These are phyloP conservation scores for Actenoides hombroni DNA, from an alignment of 2,113 vertebrate genomes.

Conservation along the genomic window DNA sequence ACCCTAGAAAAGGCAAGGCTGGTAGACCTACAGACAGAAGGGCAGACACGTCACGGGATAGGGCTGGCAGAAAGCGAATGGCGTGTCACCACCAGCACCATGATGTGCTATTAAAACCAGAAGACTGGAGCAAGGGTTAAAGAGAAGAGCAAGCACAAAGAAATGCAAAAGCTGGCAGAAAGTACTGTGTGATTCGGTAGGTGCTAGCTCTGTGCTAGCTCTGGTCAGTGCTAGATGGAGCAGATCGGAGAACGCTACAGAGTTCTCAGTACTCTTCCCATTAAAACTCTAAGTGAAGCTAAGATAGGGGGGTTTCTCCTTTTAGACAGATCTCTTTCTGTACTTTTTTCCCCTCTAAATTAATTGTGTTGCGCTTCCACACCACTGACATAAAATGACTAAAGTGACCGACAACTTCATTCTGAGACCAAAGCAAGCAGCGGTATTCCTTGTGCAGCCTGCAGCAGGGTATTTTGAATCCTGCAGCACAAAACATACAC, in stretches of 20 bases:
- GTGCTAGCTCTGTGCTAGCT: neutral
- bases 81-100: neutral
- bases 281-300: neutral
- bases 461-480: neutral
- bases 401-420: neutral
- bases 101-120: neutral
- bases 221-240: neutral
- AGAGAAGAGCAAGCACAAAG: neutral
- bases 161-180: neutral
- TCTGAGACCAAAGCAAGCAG: neutral
- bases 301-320: neutral
- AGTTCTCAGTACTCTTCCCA: neutral
- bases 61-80: neutral
- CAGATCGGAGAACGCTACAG: neutral
- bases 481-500: neutral
- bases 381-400: neutral
- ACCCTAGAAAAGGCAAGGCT: too few relatives aligned
- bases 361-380: neutral
- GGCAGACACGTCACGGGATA: rapidly evolving
- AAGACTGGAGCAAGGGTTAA: neutral
- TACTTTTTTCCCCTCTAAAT: neutral
- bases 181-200: neutral
- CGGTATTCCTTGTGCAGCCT: rapidly evolving
- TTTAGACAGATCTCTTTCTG: neutral
- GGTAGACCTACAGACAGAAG: neutral